These are phyloP conservation scores for Sparidentex hasta DNA, from an alignment of 2,797 vertebrate species.

Conservation along the genomic window DNA sequence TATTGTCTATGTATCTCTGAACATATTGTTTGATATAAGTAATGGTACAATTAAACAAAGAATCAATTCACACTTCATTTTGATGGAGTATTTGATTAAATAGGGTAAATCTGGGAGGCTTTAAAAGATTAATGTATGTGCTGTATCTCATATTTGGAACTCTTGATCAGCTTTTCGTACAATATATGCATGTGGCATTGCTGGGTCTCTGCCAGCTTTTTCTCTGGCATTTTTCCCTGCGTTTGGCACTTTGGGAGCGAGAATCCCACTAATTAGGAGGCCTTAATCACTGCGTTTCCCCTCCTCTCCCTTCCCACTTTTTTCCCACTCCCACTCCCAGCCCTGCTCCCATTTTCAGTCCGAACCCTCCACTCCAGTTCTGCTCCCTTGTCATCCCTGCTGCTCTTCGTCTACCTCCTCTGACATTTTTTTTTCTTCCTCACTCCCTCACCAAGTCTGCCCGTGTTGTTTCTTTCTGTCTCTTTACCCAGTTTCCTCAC, in stretches of 20 bases:
- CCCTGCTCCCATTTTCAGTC: slow-evolving; percentile 7
- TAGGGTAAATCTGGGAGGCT: slow-evolving; percentile 4
- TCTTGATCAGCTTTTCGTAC: slow-evolving; percentile 35
- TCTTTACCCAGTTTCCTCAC: slow-evolving; percentile 25
- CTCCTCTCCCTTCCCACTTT: slow-evolving; percentile 47
- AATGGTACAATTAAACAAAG: background rate
- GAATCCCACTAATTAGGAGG: slow-evolving; percentile 70
- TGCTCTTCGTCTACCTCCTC: slow-evolving; percentile 1
- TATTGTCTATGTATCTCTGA: too few species aligned
- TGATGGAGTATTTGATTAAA: slow-evolving; percentile 17
- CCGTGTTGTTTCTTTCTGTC: slow-evolving; percentile 28
- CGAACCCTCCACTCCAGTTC: slow-evolving; percentile 6
- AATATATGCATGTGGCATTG: slow-evolving; percentile 19
- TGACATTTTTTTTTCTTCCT: slow-evolving; percentile 33
- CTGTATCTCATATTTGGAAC: slow-evolving; percentile 17
- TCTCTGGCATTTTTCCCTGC: slow-evolving; percentile 38
- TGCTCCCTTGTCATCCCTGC: background rate
- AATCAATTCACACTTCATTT: slow-evolving; percentile 18
- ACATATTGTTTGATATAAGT: slow-evolving; percentile 3
- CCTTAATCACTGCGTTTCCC: slow-evolving; percentile 64
- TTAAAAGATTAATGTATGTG: slow-evolving; percentile 38
- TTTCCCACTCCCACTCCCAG: slow-evolving; percentile 41
- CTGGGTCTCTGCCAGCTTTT: slow-evolving; percentile 21
- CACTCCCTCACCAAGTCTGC: slow-evolving; percentile 2
- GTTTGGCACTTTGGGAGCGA: slow-evolving; percentile 46